A percentile compares a stretch with the other conserved stretches of the same genome.
These are phyloP conservation scores for Anableps anableps DNA, from an alignment of 2,797 vertebrate species.

Conservation along the genomic window DNA sequence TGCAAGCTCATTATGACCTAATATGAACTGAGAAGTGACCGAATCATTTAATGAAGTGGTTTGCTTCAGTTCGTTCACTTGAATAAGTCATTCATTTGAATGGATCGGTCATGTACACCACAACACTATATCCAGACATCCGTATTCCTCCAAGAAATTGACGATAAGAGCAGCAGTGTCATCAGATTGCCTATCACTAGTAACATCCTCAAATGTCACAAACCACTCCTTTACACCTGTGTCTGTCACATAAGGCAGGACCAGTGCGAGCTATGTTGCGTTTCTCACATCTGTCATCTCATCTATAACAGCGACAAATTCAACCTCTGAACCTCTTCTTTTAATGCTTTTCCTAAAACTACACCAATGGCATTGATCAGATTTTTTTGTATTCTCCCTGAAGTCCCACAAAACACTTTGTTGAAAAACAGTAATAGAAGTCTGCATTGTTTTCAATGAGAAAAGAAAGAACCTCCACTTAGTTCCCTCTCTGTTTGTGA, in stretches of 20 bases:
- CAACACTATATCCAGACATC: slow-evolving; percentile 30
- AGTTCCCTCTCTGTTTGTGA: slow-evolving; percentile 6
- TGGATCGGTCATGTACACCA: no score
- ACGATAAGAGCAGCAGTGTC: slow-evolving; percentile 22
- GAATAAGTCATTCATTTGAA: no score
- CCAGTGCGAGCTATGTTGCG: slow-evolving; percentile 7
- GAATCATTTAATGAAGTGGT: no score
- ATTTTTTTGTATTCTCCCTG: slow-evolving; percentile 24
- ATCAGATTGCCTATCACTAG: no score
- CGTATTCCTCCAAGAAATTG: slow-evolving; percentile 15
- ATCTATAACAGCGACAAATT: slow-evolving; percentile 26
- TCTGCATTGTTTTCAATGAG: slow-evolving; percentile 6
- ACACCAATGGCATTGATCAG: slow-evolving; percentile 13
- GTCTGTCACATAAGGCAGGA: slow-evolving; percentile 26
- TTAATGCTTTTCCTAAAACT: neutral
- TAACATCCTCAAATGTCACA: no score
- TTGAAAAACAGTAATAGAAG: neutral
- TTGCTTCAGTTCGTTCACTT: no score
- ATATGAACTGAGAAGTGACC: no score
- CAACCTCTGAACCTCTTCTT: neutral
- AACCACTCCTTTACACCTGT: slow-evolving; percentile 32
- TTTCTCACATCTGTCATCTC: slow-evolving; percentile 24
- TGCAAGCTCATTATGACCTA: no score
- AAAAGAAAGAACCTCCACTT: slow-evolving; percentile 14
- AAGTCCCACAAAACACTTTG: slow-evolving; percentile 22